Conservation (phyloP, 2,888 invertebrate genomes). For the Pocota personata region DNA sequence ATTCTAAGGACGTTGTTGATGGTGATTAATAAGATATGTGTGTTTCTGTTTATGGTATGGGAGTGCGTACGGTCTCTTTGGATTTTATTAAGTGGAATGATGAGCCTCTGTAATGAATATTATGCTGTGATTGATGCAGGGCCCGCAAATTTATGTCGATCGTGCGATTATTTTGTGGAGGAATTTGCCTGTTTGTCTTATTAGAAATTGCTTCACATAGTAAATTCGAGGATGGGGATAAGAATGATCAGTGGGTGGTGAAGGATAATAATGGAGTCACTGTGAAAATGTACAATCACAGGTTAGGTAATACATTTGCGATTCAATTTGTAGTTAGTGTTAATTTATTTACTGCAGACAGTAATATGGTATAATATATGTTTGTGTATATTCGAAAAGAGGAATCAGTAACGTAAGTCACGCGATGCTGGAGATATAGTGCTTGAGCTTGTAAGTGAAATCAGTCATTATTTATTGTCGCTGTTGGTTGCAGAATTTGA, state of each 20-base stretch:
- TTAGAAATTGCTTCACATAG: constrained; percentile 20
- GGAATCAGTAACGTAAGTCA: neutral
- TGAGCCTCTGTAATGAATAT: constrained; percentile 54
- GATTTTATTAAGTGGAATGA: constrained; percentile 55
- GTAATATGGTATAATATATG: neutral
- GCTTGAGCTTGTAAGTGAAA: too few relatives aligned
- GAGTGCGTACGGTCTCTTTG: constrained; percentile 6
- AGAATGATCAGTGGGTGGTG: neutral
- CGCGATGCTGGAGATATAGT: neutral
- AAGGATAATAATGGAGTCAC: neutral
- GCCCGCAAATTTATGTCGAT: constrained; percentile 40
- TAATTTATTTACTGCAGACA: constrained; percentile 5
- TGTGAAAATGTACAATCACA: neutral
- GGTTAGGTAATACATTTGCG: neutral
- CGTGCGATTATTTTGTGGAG: constrained; percentile 22
- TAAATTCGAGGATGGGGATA: neutral
- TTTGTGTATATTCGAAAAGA: neutral
- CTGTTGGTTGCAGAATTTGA: too few relatives aligned
- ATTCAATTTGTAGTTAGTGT: constrained; percentile 7
- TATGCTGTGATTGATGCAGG: constrained; percentile 52
- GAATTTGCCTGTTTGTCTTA: neutral
- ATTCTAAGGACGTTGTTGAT: constrained; percentile 56
- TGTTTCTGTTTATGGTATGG: neutral
- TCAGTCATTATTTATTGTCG: too few relatives aligned
- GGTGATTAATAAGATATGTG: constrained; percentile 46